A percentile compares a stretch with the other conserved stretches of the same genome.
Evolutionary conservation across 2,888 invertebrate species (phyloP).

Genomic region (Griposia aprilina): DNA sequence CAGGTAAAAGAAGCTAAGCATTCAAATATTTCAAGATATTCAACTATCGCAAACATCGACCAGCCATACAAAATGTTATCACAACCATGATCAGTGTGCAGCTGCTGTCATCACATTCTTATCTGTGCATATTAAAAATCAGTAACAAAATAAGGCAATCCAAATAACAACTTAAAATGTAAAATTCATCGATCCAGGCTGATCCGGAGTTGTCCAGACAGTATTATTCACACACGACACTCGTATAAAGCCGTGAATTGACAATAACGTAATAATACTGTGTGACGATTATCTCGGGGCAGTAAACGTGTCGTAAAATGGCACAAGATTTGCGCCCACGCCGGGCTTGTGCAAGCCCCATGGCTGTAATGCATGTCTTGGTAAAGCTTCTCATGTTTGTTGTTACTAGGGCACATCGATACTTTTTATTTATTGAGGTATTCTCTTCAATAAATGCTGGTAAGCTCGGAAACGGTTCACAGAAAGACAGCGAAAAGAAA

Average conservation of each 20-base stretch:
- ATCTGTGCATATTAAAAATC: not conserved
- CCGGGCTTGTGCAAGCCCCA: slow-evolving; percentile 37
- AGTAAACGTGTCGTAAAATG: slow-evolving; percentile 69
- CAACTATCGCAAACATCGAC: not conserved
- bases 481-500: not conserved
- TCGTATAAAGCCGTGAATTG: slow-evolving; percentile 64
- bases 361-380: slow-evolving; percentile 21
- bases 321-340: slow-evolving; percentile 71
- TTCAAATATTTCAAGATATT: not conserved
- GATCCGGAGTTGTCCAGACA: slow-evolving; percentile 40
- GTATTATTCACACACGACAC: slow-evolving; percentile 57
- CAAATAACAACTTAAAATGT: slow-evolving; percentile 20
- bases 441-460: not conserved
- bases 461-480: not conserved
- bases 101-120: too few relatives aligned
- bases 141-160: not conserved
- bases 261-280: slow-evolving; percentile 70
- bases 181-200: slow-evolving; percentile 38
- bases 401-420: not conserved
- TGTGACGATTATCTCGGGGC: slow-evolving; percentile 69
- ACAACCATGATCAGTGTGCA: not conserved
- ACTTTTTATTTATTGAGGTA: not conserved
- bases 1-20: too few relatives aligned
- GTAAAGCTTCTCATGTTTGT: slow-evolving; percentile 7
- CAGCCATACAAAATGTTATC: not conserved